Conservation (phyloP, 2,113 vertebrate genomes). For the Noctilio leporinus region DNA sequence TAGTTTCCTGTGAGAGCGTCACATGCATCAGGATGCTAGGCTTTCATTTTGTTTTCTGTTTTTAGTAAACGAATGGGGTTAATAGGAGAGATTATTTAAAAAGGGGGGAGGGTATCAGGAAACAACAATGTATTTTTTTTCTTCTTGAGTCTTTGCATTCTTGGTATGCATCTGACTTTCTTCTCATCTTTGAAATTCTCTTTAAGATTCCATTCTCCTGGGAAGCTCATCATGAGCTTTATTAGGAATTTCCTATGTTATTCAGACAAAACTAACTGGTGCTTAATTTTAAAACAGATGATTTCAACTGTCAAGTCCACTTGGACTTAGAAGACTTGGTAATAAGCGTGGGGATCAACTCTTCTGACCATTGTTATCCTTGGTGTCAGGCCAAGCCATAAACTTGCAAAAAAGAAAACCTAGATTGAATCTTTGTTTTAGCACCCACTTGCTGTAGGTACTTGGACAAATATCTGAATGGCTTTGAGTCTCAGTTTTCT, state of each 20-base stretch:
- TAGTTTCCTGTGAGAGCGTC: constrained; percentile 62
- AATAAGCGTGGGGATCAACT: background rate
- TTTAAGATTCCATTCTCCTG: constrained; percentile 50
- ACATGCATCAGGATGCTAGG: constrained; percentile 23
- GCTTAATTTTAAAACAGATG: constrained; percentile 46
- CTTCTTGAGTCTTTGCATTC: constrained; percentile 35
- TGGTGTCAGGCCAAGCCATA: background rate
- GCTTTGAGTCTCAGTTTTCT: background rate
- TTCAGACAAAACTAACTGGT: constrained; percentile 24
- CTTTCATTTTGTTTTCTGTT: constrained; percentile 67
- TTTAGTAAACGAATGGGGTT: constrained; percentile 63
- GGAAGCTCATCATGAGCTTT: constrained; percentile 51
- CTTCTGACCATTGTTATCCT: background rate
- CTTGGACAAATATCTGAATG: background rate
- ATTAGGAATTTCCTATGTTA: constrained; percentile 42
- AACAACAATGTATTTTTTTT: constrained; percentile 55
- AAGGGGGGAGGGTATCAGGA: background rate
- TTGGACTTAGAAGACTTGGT: background rate
- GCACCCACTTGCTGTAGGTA: background rate
- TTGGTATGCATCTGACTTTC: constrained; percentile 47
- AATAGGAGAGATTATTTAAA: constrained; percentile 61
- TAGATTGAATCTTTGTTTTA: background rate
- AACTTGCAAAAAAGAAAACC: background rate
- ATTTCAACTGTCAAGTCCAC: background rate
- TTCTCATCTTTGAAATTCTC: constrained; percentile 57